phyloP scores from a whole-genome alignment of 2,113 vertebrate genomes.

The Nycticryphes semicollaris region DNA sequence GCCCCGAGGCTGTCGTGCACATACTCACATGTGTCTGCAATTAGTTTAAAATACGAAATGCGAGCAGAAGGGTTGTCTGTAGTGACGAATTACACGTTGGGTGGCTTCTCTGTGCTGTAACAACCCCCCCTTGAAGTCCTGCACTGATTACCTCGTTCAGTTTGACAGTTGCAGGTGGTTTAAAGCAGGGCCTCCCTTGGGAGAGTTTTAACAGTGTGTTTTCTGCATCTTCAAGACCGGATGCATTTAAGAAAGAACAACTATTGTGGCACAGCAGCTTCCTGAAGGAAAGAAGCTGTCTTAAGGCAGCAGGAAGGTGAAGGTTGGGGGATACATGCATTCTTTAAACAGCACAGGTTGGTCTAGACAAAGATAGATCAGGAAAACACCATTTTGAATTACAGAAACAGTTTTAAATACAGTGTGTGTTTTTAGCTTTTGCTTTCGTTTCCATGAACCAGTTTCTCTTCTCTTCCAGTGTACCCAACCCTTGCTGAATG shows the following conservation, averaged over 20 bases:
- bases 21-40: rapidly evolving
- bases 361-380: neutral
- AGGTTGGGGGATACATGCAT: neutral
- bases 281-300: neutral
- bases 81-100: rapidly evolving
- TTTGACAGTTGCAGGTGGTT: neutral
- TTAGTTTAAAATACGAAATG: neutral
- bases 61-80: neutral
- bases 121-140: neutral
- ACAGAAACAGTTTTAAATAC: neutral
- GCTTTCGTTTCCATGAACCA: neutral
- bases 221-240: neutral
- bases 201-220: neutral
- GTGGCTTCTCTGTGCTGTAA: neutral
- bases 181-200: neutral
- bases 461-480: slow-evolving; percentile 75
- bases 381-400: neutral
- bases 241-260: neutral
- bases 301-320: neutral
- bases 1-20: neutral
- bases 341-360: neutral
- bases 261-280: neutral
- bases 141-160: neutral
- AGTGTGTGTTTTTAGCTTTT: neutral
- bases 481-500: slow-evolving; percentile 90